Evolutionary conservation across 2,888 invertebrate species (phyloP), one percentile per base, ranked within the genome.

Genomic region (Athetis lepigone): DNA sequence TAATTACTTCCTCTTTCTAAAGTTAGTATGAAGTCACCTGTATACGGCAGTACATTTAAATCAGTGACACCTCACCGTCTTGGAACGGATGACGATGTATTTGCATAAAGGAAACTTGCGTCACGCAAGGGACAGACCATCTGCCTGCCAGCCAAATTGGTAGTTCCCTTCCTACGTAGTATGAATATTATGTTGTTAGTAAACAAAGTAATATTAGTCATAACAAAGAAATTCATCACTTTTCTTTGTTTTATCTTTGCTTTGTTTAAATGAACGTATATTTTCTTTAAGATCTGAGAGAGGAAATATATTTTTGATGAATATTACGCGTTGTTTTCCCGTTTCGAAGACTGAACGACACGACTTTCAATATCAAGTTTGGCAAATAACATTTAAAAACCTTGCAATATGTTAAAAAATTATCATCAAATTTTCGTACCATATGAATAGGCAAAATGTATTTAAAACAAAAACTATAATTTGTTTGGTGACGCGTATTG

Each of bases 91-190:
- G 77, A 65, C 58, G 47, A 45, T 29, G 25, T 51, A 70, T 67
- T 73, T 64, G 61, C 66, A 76, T 76, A 64, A 50, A 70, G 76
- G 66, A 77, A 77, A 54, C 36, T 67, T 57, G 51, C 55, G 67
- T 64, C 74, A 67, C 54, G 42, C 55, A 64, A 64, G 66, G 66
- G 67, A 67, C 52, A 57, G 55, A 47, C 63, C 73, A 45, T 63
- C 57, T 77, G 60, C 60, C 59, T 77, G 60, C 60, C 57, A 62
- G 62, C 64, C 43, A 60, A 77, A 55, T 66, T 73, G 40, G 69
- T 76, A 65, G 60, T 56, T 57, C 56, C 60, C 43, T 40, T 46
- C 8, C 46, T 33, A 59, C 56, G 49, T 42, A 58, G 49, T 27
- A 58, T 52, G 55, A 51, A 76, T 71, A 63, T 60, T 29, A 36